Conservation (phyloP, 2,888 invertebrate genomes). For the Heliconius charithonia region DNA sequence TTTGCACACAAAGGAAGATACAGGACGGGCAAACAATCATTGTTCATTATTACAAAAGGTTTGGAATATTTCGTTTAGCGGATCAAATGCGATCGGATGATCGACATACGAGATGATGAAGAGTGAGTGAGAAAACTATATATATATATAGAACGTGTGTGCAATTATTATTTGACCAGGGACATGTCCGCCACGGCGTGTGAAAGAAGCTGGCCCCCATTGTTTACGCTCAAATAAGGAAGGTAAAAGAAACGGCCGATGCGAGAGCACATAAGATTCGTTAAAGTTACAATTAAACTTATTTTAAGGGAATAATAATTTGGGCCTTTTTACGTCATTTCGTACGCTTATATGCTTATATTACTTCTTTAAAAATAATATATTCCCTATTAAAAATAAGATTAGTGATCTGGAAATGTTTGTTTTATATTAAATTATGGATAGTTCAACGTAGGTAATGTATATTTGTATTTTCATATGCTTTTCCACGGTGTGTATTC, state of each 20-base stretch:
- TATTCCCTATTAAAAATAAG: too few species aligned
- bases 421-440: background rate
- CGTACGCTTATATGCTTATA: too few species aligned
- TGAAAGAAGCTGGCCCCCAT: slow-evolving; percentile 80
- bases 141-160: slow-evolving; percentile 64
- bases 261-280: slow-evolving; percentile 66
- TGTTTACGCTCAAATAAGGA: slow-evolving; percentile 83
- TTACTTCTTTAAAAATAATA: too few species aligned
- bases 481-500: too few species aligned
- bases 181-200: slow-evolving; percentile 81
- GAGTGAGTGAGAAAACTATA: slow-evolving; percentile 65
- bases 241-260: slow-evolving; percentile 73
- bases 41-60: slow-evolving; percentile 84
- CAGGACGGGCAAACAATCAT: slow-evolving; percentile 83
- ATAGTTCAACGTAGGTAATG: background rate
- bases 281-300: slow-evolving; percentile 70
- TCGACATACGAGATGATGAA: slow-evolving; percentile 68
- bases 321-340: background rate
- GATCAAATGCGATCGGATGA: slow-evolving; percentile 79
- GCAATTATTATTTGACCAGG: slow-evolving; percentile 84
- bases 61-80: slow-evolving; percentile 82
- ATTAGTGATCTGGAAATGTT: too few species aligned
- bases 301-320: slow-evolving; percentile 8
- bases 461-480: background rate
- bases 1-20: slow-evolving; percentile 81